Percentiles rank a stretch among this genome's conserved stretches.
These are phyloP conservation scores for Pediacus dermestoides DNA, from an alignment of 2,888 invertebrate genomes.

Conservation along the genomic window DNA sequence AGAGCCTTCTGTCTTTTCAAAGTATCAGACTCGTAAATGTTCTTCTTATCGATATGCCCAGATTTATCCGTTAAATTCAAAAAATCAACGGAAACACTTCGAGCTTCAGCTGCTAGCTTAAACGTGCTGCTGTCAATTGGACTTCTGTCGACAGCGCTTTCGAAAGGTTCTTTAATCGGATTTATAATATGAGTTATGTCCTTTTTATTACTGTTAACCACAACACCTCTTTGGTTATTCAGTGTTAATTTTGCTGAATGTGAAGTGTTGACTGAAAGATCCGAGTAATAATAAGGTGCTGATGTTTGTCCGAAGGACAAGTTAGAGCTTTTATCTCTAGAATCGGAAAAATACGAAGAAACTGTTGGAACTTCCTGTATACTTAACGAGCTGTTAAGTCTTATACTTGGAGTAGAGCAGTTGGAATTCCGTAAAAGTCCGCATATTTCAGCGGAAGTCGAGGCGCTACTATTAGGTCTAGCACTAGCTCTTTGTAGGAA, in stretches of 20 bases:
- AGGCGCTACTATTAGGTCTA: constrained; percentile 40
- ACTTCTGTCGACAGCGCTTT: constrained; percentile 33
- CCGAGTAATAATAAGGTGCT: constrained; percentile 85
- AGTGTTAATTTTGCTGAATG: constrained; percentile 47
- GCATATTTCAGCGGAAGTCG: constrained; percentile 40
- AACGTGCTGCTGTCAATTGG: too few species aligned
- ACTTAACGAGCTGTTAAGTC: constrained; percentile 31
- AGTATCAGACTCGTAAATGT: constrained; percentile 68
- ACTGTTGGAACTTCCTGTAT: constrained; percentile 30
- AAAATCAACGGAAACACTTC: constrained; percentile 65
- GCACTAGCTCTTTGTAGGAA: constrained; percentile 35
- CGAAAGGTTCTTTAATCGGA: constrained; percentile 54
- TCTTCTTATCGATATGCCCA: constrained; percentile 63
- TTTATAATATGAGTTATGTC: constrained; percentile 73
- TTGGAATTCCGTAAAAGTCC: constrained; percentile 38
- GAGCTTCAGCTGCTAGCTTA: constrained; percentile 57
- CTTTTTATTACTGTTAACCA: constrained; percentile 56
- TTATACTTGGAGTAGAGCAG: constrained; percentile 38
- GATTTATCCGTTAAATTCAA: constrained; percentile 64
- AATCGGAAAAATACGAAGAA: constrained; percentile 28
- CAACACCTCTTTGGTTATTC: constrained; percentile 71
- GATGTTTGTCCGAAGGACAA: constrained; percentile 51
- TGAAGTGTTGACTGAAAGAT: constrained; percentile 53
- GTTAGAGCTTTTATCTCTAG: constrained; percentile 44
- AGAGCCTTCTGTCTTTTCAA: constrained; percentile 58